Conservation (phyloP, 2,888 invertebrate species). For the Stenichneumon culpator region DNA sequence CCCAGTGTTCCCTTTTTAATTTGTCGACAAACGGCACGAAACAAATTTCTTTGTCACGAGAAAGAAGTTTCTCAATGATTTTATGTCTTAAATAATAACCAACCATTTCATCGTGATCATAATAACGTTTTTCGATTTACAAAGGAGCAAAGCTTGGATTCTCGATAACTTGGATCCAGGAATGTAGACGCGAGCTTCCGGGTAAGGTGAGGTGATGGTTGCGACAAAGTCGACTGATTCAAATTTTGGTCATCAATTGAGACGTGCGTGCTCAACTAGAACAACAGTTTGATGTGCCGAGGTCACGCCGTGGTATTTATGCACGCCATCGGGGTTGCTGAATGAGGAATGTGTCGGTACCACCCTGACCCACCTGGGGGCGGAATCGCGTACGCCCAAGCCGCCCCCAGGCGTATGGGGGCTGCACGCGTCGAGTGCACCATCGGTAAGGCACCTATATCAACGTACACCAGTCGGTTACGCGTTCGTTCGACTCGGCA, state of each 20-base stretch:
- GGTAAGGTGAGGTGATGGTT: not conserved
- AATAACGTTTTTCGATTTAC: too few relatives aligned
- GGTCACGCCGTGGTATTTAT: constrained; percentile 70
- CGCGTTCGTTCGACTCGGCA: constrained; percentile 44
- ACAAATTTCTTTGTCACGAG: too few relatives aligned
- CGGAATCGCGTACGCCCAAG: constrained; percentile 84
- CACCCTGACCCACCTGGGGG: constrained; percentile 85
- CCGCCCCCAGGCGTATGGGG: constrained; percentile 84
- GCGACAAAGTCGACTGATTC: not conserved
- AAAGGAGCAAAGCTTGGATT: too few relatives aligned
- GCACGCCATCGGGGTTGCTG: constrained; percentile 69
- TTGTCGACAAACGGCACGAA: too few relatives aligned
- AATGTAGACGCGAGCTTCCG: not conserved
- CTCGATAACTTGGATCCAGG: too few relatives aligned
- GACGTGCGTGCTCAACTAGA: not conserved
- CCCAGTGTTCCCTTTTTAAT: too few relatives aligned
- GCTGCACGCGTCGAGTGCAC: constrained; percentile 75
- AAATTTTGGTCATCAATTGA: constrained; percentile 18
- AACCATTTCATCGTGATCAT: not conserved
- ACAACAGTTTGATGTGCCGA: constrained; percentile 56
- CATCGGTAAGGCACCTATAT: constrained; percentile 46
- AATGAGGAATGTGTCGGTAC: constrained; percentile 81
- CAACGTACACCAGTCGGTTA: constrained; percentile 31
- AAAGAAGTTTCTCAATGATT: not conserved
- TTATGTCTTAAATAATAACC: not conserved